Conservation (phyloP, 2,888 invertebrate genomes). For the Steinernema hermaphroditum region DNA sequence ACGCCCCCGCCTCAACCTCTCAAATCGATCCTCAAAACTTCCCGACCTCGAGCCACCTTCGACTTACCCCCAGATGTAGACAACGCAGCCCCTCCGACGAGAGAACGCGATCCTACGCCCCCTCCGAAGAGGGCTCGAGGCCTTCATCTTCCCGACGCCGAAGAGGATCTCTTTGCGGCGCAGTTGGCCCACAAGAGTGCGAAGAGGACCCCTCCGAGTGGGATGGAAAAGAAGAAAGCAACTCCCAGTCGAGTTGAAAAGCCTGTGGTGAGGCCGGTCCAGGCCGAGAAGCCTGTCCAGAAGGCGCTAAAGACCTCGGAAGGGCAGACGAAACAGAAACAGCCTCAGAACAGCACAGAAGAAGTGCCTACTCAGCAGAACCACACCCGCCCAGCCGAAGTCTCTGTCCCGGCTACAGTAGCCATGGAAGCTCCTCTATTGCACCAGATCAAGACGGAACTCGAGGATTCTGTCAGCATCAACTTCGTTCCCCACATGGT, state of each 20-base stretch:
- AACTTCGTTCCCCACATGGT: too few relatives aligned
- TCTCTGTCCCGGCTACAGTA: not conserved
- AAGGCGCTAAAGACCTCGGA: not conserved
- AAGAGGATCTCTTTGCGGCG: not conserved
- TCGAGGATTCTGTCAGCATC: not conserved
- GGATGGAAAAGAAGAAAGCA: too few relatives aligned
- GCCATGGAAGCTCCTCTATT: not conserved
- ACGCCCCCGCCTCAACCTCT: not conserved
- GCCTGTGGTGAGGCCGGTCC: too few relatives aligned
- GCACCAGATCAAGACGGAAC: not conserved
- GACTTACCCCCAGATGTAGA: too few relatives aligned
- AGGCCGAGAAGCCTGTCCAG: not conserved
- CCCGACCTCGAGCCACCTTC: too few relatives aligned
- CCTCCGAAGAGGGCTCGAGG: not conserved
- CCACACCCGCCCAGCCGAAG: not conserved
- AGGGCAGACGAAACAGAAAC: not conserved
- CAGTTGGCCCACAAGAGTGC: not conserved
- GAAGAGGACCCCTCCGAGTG: too few relatives aligned
- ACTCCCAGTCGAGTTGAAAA: too few relatives aligned
- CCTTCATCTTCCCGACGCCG: not conserved
- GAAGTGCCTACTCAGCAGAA: not conserved
- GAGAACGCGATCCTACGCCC: not conserved
- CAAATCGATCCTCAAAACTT: not conserved
- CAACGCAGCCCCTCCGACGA: not conserved
- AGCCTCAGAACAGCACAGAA: not conserved